A percentile compares a stretch with the other conserved stretches of the same genome.
Evolutionary conservation across 2,797 vertebrate species (phyloP).

Genomic region (Cuniculus paca): DNA sequence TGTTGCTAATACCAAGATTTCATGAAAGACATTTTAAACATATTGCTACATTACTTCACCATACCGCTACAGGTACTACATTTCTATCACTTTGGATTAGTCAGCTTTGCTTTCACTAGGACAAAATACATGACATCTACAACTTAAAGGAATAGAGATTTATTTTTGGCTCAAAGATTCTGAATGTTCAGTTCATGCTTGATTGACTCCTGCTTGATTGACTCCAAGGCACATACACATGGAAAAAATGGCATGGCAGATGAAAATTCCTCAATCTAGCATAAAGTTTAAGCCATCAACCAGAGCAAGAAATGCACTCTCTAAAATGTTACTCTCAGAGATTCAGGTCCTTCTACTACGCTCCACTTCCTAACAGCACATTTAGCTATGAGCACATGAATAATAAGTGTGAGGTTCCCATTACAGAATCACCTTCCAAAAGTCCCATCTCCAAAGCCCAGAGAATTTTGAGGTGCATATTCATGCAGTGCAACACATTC

Average conservation of each 20-base stretch:
- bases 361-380: neutral
- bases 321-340: neutral
- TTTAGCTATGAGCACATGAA: neutral
- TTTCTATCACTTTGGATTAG: neutral
- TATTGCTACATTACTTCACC: neutral
- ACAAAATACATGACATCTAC: neutral
- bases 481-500: neutral
- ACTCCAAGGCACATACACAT: neutral
- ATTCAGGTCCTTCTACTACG: neutral
- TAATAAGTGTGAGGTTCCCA: neutral
- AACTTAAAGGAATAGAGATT: neutral
- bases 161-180: neutral
- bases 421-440: neutral
- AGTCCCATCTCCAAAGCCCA: neutral
- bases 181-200: neutral
- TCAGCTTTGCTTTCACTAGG: neutral
- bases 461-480: neutral
- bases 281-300: neutral
- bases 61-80: neutral
- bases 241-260: neutral
- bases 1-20: neutral
- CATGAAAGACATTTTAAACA: neutral
- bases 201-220: neutral
- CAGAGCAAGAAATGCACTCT: neutral
- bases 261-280: neutral